Conservation (phyloP, 2,113 vertebrate genomes). For the Crotalus tigris region DNA sequence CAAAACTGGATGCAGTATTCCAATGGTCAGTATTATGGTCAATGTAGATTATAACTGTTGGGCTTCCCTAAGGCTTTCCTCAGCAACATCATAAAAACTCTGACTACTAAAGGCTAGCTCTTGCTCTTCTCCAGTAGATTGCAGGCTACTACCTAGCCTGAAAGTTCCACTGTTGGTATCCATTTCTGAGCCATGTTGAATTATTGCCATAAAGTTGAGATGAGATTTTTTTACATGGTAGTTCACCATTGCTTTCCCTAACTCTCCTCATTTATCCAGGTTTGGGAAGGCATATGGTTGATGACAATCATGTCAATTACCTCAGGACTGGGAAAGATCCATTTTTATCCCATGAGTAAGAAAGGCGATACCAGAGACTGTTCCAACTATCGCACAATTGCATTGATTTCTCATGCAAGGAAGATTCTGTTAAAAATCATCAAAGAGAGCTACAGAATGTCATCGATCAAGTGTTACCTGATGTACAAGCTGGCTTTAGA, state of each 20-base stretch:
- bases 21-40: not conserved
- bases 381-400: not conserved
- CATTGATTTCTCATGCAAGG: not conserved
- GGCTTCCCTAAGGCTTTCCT: not conserved
- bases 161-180: not conserved
- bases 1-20: too few species aligned
- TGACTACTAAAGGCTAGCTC: not conserved
- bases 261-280: not conserved
- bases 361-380: not conserved
- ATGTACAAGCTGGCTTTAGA: not conserved
- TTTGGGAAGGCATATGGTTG: not conserved
- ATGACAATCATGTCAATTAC: not conserved
- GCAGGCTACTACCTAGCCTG: not conserved
- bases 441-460: not conserved
- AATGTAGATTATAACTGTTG: not conserved
- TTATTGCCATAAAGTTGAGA: not conserved
- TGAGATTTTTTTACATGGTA: not conserved
- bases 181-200: not conserved
- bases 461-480: not conserved
- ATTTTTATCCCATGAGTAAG: not conserved
- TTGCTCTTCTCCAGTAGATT: not conserved
- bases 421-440: not conserved
- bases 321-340: not conserved
- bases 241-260: not conserved
- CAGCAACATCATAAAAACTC: not conserved